Conservation (phyloP, 2,797 vertebrate genomes). For the Xerus rutilus region DNA sequence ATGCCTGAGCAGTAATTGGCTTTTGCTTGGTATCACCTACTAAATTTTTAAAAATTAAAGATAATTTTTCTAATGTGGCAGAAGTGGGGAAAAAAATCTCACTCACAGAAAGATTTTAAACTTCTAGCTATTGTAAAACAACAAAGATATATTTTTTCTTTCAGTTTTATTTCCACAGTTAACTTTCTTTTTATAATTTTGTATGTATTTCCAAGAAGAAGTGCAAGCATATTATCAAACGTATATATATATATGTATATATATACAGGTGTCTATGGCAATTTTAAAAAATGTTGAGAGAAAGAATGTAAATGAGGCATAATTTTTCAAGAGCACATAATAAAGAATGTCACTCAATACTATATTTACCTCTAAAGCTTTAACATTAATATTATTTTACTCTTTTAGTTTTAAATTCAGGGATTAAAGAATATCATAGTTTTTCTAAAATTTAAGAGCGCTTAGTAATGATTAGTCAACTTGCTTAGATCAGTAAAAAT, state of each 20-base stretch:
- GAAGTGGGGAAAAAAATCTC: background rate
- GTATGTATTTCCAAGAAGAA: background rate
- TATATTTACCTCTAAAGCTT: background rate
- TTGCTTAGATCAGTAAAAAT: background rate
- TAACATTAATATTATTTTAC: background rate
- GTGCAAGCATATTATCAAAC: background rate
- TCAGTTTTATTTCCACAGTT: background rate
- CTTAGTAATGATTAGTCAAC: background rate
- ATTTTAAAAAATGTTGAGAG: background rate
- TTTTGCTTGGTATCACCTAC: slow-evolving; percentile 53
- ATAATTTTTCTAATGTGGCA: slow-evolving; percentile 24
- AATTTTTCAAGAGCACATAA: background rate
- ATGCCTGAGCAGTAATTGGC: background rate
- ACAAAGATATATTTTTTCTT: background rate
- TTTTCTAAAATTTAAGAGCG: background rate
- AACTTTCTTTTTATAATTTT: background rate
- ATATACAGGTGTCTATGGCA: background rate
- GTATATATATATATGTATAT: background rate
- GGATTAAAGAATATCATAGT: background rate
- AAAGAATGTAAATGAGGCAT: background rate
- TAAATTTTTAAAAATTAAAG: slow-evolving; percentile 8
- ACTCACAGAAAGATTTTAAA: background rate
- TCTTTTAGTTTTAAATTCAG: background rate
- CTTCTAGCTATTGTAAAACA: background rate
- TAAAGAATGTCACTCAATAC: background rate